phyloP scores from a whole-genome alignment of 1,140 invertebrate species.

The Bombus huntii region DNA sequence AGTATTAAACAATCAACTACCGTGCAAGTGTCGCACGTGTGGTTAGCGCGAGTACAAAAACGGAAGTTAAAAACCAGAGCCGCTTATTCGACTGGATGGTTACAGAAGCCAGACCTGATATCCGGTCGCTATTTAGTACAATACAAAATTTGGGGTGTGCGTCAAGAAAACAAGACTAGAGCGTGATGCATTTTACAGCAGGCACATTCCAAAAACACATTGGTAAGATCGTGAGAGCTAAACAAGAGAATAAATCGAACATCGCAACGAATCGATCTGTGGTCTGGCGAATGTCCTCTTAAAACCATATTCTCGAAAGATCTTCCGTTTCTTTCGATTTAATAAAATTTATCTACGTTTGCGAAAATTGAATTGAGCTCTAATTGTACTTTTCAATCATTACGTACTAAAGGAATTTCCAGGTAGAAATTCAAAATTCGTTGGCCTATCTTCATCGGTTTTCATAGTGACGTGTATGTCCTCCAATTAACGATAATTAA shows the following conservation, averaged over 20 bases:
- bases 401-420: background rate
- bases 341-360: background rate
- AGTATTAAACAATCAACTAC: constrained; percentile 53
- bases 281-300: background rate
- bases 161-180: constrained; percentile 54
- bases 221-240: constrained; percentile 1
- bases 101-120: background rate
- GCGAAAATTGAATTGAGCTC: too few relatives aligned
- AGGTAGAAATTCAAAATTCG: too few relatives aligned
- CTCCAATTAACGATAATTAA: constrained; percentile 58
- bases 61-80: constrained; percentile 34
- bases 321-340: background rate
- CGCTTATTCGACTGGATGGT: background rate
- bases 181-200: constrained; percentile 71
- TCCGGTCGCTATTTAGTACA: constrained; percentile 9
- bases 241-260: constrained; percentile 1
- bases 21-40: constrained; percentile 64
- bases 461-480: background rate
- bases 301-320: background rate
- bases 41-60: constrained; percentile 51
- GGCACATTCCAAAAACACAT: constrained; percentile 72
- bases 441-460: background rate
- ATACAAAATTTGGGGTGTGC: constrained; percentile 23
- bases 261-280: constrained; percentile 14
- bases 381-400: background rate